Conservation (phyloP, 2,797 vertebrate species). For the Corythornis leucogaster region DNA sequence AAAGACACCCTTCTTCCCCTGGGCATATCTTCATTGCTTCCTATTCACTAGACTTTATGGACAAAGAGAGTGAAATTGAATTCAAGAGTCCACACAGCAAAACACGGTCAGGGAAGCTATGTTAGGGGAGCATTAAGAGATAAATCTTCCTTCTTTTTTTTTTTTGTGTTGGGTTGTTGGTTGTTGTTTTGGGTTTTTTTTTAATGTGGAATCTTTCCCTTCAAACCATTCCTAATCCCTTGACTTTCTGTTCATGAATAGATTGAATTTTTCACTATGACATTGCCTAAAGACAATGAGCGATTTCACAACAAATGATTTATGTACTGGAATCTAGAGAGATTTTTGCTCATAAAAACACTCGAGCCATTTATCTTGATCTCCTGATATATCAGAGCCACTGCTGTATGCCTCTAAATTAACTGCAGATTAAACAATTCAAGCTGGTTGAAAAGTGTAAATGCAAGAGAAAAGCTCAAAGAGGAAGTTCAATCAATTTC, state of each 20-base stretch:
- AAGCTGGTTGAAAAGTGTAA: constrained; percentile 64
- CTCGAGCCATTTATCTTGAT: constrained; percentile 74
- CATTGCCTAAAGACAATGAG: constrained; percentile 78
- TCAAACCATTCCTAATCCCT: constrained; percentile 73
- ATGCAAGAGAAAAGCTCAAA: constrained; percentile 30
- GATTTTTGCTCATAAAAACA: constrained; percentile 79
- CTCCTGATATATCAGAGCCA: constrained; percentile 65
- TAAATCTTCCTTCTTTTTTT: constrained; percentile 58
- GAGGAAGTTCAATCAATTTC: constrained; percentile 54
- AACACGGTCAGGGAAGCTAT: constrained; percentile 52
- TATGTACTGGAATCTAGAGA: constrained; percentile 78
- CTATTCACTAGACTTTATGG: constrained; percentile 14
- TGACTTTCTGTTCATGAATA: constrained; percentile 78
- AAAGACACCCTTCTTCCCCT: background rate
- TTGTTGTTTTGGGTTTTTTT: constrained; percentile 39
- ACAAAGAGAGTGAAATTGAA: constrained; percentile 71
- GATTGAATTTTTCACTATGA: constrained; percentile 73
- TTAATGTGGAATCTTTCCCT: constrained; percentile 49
- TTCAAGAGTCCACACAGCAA: constrained; percentile 53
- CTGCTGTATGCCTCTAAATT: constrained; percentile 68
- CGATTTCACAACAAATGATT: constrained; percentile 79
- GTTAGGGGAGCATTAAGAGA: constrained; percentile 73
- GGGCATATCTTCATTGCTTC: constrained; percentile 15
- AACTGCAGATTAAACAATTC: constrained; percentile 78
- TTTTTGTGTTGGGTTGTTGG: background rate